These are phyloP conservation scores for Mus spretus DNA, from an alignment of 2,797 vertebrate species.

Conservation along the genomic window DNA sequence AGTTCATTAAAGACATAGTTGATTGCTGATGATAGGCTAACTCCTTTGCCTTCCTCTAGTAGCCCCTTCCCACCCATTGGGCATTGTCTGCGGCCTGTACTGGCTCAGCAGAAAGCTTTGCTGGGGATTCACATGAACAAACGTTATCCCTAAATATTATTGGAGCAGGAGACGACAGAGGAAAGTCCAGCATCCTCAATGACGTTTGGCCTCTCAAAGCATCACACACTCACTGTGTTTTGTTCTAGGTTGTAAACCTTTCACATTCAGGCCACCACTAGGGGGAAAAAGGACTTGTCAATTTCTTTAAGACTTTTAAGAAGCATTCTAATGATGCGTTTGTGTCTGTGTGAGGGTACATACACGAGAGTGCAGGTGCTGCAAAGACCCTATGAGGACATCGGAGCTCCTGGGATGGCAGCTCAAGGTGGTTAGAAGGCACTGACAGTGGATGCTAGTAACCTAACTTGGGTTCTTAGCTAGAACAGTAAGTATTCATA, in stretches of 20 bases:
- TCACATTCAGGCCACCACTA: background rate
- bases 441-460: background rate
- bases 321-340: background rate
- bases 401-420: background rate
- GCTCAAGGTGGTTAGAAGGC: background rate
- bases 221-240: background rate
- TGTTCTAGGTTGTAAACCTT: background rate
- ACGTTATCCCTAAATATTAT: background rate
- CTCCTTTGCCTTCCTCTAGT: background rate
- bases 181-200: background rate
- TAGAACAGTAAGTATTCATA: background rate
- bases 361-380: background rate
- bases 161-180: background rate
- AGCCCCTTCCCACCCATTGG: background rate
- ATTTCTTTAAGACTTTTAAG: background rate
- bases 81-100: accelerated
- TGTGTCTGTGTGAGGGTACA: background rate
- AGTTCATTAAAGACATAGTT: accelerated
- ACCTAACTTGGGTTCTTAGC: background rate
- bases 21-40: background rate
- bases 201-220: background rate
- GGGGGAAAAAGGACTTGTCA: background rate
- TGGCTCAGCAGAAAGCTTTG: background rate
- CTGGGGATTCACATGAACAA: background rate
- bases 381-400: background rate